Conservation (phyloP, 2,888 invertebrate genomes). For the Dichetophora obliterata region DNA sequence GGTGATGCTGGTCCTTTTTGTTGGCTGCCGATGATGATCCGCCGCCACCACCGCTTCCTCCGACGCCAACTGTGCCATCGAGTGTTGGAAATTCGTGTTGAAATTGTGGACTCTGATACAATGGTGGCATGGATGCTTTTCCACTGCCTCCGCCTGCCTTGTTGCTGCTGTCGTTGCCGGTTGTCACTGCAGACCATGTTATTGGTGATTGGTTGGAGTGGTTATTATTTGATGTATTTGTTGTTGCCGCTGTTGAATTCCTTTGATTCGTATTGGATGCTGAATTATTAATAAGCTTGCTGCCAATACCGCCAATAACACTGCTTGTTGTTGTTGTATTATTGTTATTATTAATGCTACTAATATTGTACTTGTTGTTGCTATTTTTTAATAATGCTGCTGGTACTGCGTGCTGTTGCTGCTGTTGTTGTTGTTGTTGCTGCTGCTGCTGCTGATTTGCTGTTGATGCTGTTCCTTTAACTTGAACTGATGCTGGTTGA, state of each 20-base stretch:
- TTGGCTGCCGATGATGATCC: conserved; percentile 66
- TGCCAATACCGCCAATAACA: conserved; percentile 53
- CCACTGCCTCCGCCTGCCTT: conserved; percentile 54
- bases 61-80: conserved; percentile 73
- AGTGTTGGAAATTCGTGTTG: conserved; percentile 96
- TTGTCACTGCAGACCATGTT: conserved; percentile 76
- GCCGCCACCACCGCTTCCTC: conserved; percentile 55
- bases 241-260: conserved; percentile 52
- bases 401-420: conserved; percentile 39
- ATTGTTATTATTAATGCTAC: conserved; percentile 49
- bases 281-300: conserved; percentile 56
- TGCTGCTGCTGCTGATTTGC: conserved; percentile 49
- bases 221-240: conserved; percentile 52
- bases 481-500: conserved; percentile 49
- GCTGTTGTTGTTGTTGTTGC: conserved; percentile 52
- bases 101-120: conserved; percentile 89
- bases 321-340: conserved; percentile 48
- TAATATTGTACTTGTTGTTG: conserved; percentile 48
- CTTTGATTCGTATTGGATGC: conserved; percentile 43
- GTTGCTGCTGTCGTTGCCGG: conserved; percentile 67
- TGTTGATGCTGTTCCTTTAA: conserved; percentile 55
- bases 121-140: conserved; percentile 71
- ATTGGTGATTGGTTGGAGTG: conserved; percentile 71
- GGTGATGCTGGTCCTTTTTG: conserved; percentile 62
- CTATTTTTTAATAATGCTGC: conserved; percentile 44